Evolutionary conservation across 2,797 vertebrate genomes (phyloP).

Genomic region (Myiothlypis coronata): DNA sequence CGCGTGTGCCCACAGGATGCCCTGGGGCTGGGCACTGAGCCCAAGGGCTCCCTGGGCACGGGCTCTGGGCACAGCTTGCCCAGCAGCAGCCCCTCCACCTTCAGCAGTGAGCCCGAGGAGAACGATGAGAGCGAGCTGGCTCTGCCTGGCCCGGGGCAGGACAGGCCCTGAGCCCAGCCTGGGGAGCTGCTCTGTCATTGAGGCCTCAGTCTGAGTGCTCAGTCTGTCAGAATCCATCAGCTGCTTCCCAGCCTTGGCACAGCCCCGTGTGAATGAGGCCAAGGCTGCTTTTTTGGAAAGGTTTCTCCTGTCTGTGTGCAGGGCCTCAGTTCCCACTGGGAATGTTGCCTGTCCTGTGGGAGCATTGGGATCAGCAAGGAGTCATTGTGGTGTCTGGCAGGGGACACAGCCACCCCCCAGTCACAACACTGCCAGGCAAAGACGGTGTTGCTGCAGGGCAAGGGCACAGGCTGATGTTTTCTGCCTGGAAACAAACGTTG

Average conservation of each 20-base stretch:
- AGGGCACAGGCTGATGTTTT: neutral
- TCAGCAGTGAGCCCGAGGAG: slow-evolving; percentile 81
- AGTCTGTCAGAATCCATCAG: neutral
- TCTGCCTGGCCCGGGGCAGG: neutral
- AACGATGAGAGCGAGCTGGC: slow-evolving; percentile 81
- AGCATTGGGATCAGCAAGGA: fast-evolving
- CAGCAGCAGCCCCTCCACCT: slow-evolving; percentile 53
- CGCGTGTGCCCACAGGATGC: neutral
- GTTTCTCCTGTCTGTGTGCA: neutral
- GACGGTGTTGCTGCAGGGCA: fast-evolving
- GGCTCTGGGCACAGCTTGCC: slow-evolving; percentile 60
- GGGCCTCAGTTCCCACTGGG: neutral
- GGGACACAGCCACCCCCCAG: neutral
- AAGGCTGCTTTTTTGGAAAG: neutral
- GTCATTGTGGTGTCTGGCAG: fast-evolving
- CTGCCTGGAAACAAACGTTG: neutral
- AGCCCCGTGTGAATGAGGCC: neutral
- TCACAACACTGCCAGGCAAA: neutral
- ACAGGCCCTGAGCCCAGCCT: neutral
- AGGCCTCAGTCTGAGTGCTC: neutral
- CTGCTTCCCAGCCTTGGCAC: neutral
- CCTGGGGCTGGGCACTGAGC: neutral
- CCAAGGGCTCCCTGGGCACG: slow-evolving; percentile 68
- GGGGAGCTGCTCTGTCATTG: neutral
- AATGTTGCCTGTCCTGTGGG: fast-evolving